Evolutionary conservation across 2,113 vertebrate species (phyloP).

Genomic region (Mobula hypostoma): DNA sequence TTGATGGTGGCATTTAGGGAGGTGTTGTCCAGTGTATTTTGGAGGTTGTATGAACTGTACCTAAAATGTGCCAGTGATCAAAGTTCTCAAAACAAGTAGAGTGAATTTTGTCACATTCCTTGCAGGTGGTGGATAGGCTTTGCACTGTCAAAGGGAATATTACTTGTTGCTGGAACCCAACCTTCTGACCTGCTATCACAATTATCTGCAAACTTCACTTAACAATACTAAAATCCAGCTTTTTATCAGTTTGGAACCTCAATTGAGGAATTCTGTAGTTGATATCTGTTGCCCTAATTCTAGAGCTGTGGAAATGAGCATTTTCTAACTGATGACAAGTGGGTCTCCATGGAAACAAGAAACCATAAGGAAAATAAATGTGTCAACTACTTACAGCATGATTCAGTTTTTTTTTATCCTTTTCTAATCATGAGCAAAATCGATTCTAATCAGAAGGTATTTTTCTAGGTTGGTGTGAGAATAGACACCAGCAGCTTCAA

Average conservation of each 20-base stretch:
- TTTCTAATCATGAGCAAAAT: not conserved
- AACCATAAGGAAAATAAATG: not conserved
- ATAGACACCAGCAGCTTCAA: slow-evolving; percentile 91
- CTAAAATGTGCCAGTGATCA: no score
- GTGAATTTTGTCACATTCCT: no score
- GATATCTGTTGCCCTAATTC: not conserved
- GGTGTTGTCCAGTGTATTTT: no score
- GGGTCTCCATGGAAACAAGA: not conserved
- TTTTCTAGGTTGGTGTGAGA: slow-evolving; percentile 80
- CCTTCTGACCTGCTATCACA: no score
- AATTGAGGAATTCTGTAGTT: not conserved
- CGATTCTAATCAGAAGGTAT: not conserved
- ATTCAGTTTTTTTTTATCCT: not conserved
- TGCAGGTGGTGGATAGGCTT: no score
- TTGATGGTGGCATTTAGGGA: no score
- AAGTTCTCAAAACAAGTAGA: no score
- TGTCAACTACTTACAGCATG: not conserved
- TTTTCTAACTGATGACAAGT: not conserved
- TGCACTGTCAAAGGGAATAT: no score
- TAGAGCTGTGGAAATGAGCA: not conserved
- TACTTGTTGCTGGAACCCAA: no score
- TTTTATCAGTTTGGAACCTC: not conserved
- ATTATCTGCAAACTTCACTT: no score
- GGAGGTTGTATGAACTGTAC: no score
- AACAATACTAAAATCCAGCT: not conserved